phyloP scores from a whole-genome alignment of 2,888 invertebrate species.

The Tridacna crocea region DNA sequence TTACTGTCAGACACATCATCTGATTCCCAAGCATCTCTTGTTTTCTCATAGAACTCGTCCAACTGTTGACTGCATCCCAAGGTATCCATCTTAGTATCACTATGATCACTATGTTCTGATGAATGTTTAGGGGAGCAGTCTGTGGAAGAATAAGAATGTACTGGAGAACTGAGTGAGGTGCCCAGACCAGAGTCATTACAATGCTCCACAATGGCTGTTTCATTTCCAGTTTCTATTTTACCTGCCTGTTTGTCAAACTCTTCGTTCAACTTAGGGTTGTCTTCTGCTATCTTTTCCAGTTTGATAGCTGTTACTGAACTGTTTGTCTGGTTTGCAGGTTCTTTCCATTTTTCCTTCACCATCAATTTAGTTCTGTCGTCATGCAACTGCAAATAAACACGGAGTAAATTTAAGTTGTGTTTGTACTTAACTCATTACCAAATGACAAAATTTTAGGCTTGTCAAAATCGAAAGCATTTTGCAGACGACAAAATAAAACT shows the following conservation, averaged over 20 bases:
- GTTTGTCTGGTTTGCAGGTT: not conserved
- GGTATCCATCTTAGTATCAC: not conserved
- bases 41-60: constrained; percentile 26
- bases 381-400: constrained; percentile 6
- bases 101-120: not conserved
- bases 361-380: not conserved
- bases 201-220: not conserved
- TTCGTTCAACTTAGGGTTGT: not conserved
- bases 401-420: no score
- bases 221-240: not conserved
- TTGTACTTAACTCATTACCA: not conserved
- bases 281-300: not conserved
- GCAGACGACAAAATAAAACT: not conserved
- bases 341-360: constrained; percentile 16
- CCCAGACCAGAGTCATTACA: constrained; percentile 56
- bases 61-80: not conserved
- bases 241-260: not conserved
- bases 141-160: constrained; percentile 33
- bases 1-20: constrained; percentile 2
- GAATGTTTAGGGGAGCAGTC: constrained; percentile 51
- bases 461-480: no score
- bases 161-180: constrained; percentile 45
- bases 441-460: no score
- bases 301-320: not conserved
- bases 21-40: constrained; percentile 29